Conservation (phyloP, 2,888 invertebrate genomes). For the Drosophila kokeensis region DNA sequence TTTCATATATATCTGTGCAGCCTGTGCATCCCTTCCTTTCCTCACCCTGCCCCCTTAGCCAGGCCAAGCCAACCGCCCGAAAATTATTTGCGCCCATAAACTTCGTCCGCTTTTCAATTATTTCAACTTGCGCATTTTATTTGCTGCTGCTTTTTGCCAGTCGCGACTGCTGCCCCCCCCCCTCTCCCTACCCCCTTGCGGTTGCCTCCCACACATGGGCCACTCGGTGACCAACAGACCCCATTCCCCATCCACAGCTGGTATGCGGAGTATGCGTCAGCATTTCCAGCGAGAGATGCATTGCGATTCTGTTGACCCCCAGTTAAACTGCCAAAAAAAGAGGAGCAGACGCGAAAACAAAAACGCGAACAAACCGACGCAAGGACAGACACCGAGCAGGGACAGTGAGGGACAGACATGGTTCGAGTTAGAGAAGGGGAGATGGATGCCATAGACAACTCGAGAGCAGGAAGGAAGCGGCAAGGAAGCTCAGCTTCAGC, state of each 20-base stretch:
- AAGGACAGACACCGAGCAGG: constrained; percentile 9
- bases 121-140: constrained; percentile 64
- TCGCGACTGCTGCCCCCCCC: constrained; percentile 9
- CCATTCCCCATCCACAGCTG: not conserved
- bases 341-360: constrained; percentile 47
- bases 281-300: constrained; percentile 58
- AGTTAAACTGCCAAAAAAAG: constrained; percentile 70
- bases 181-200: constrained; percentile 1
- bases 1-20: not conserved
- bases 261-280: constrained; percentile 51
- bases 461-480: not conserved
- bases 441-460: constrained; percentile 55
- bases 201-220: constrained; percentile 46
- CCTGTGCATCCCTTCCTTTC: not conserved
- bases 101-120: constrained; percentile 73
- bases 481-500: constrained; percentile 10
- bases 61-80: constrained; percentile 22
- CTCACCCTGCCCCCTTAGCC: no score
- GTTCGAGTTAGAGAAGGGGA: not conserved
- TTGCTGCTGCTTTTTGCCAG: constrained; percentile 49
- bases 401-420: constrained; percentile 4
- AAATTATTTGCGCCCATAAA: constrained; percentile 69
- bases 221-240: constrained; percentile 43
- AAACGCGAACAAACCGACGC: constrained; percentile 29
- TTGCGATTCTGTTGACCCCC: constrained; percentile 73